Base-by-base conservation (phyloP, 2,888 invertebrate species). In the Tiphia femorata region DNA sequence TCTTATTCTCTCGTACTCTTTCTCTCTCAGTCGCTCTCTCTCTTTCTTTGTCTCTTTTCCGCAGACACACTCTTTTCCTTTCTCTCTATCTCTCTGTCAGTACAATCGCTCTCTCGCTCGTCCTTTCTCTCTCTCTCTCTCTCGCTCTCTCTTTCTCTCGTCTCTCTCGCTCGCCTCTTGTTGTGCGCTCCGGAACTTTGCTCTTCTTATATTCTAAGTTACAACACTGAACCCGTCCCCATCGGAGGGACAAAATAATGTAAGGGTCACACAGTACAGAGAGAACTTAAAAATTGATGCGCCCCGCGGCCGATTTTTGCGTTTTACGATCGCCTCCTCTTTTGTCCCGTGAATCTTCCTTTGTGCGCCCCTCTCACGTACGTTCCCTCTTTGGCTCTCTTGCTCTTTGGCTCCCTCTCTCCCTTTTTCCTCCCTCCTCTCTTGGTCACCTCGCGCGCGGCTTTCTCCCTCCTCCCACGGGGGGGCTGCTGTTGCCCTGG, bases 211-310 rank as follows among this genome's bases (percentile, higher is more conserved):
- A 80, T 73, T 53, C 82, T 81, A 82, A 77, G 78, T 80, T 81
- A 80, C 80, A 77, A 81, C 82, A 82, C 81, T 76, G 78, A 81
- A 81, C 80, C 80, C 67, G 80, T 79, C 79, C 79, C 79, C 40
- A 35, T 20, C 67, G 66, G 57, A 62, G 74, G 77, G 79, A 81
- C 80, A 81, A 82, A 80, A 80, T 80, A 81, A 82, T 78, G 75
- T 81, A 82, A 79, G 69, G 75, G 70, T 76, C 75, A 81, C 81
- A 80, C 76, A 70, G 63, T 73, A 70, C 61, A 71, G 70, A 75
- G 73, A 72, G 63, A 77, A 77, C 73, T 70, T 59, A 75, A 76
- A 75, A 70, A 49, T 69, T 68, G 67, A 69, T 68, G 57, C 58
- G 62, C 54, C 65, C 14, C 14, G 33, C 33, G 14, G 33, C 14